Evolutionary conservation across 2,113 vertebrate genomes (phyloP).

Genomic region (Sterrhoptilus dennistouni): DNA sequence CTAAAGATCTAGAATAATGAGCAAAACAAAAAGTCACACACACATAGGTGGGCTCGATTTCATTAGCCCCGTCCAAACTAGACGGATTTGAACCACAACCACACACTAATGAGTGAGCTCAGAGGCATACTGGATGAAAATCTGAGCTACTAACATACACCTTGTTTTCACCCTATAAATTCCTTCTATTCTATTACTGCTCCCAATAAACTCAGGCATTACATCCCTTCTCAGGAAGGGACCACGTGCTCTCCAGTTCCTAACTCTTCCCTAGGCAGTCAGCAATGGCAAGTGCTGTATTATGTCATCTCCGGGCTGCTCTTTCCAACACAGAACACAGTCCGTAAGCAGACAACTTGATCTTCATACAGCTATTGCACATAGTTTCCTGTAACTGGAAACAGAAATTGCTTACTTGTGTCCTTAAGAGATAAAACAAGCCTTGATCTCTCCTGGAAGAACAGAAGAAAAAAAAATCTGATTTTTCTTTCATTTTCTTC

Average conservation of each 20-base stretch:
- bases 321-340: not conserved
- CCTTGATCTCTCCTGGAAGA: not conserved
- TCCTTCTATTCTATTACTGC: not conserved
- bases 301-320: not conserved
- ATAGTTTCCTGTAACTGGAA: not conserved
- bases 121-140: not conserved
- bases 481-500: not conserved
- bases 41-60: not conserved
- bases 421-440: not conserved
- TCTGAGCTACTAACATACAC: not conserved
- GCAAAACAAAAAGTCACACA: not conserved
- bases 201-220: not conserved
- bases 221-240: not conserved
- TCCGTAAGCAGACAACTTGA: not conserved
- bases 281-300: not conserved
- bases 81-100: not conserved
- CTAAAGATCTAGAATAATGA: not conserved
- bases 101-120: fast-evolving
- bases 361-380: not conserved
- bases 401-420: not conserved
- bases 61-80: not conserved
- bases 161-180: not conserved
- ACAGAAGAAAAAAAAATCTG: not conserved
- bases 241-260: not conserved
- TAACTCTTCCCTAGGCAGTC: not conserved